Evolutionary conservation across 2,113 vertebrate species (phyloP).

Genomic region (Hymenochirus boettgeri): DNA sequence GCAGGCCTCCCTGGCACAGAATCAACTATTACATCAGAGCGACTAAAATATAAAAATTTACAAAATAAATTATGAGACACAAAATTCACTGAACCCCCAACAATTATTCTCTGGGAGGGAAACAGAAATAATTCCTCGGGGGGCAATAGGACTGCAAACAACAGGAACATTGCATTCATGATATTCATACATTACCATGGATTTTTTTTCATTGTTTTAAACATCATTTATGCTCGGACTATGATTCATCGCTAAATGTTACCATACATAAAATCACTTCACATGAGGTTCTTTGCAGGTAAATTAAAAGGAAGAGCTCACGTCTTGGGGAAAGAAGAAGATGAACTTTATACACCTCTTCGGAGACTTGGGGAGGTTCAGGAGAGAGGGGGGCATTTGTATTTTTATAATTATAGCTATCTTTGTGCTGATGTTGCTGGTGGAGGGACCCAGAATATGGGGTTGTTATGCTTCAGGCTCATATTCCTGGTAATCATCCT

Average conservation of each 20-base stretch:
- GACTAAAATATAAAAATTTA: background rate
- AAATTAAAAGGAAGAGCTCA: slow-evolving; percentile 67
- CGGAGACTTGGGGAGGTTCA: slow-evolving; percentile 45
- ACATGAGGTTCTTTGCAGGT: slow-evolving; percentile 56
- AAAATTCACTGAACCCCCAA: slow-evolving; percentile 60
- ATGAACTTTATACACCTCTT: slow-evolving; percentile 44
- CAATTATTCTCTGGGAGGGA: slow-evolving; percentile 88
- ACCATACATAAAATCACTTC: slow-evolving; percentile 55
- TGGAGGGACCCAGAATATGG: slow-evolving; percentile 58
- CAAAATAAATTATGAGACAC: slow-evolving; percentile 21
- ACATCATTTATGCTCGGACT: slow-evolving; percentile 53
- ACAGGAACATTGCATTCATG: slow-evolving; percentile 24
- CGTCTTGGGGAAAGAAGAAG: slow-evolving; percentile 50
- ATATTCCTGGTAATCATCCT: slow-evolving; percentile 94
- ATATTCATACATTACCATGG: slow-evolving; percentile 36
- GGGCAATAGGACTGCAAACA: slow-evolving; percentile 63
- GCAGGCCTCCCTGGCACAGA: slow-evolving; percentile 20
- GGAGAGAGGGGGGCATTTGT: slow-evolving; percentile 60
- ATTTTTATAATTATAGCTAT: slow-evolving; percentile 51
- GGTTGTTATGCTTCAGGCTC: slow-evolving; percentile 91
- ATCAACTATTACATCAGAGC: slow-evolving; percentile 13
- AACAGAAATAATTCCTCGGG: slow-evolving; percentile 57
- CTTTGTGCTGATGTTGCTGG: slow-evolving; percentile 93
- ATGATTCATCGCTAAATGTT: slow-evolving; percentile 53
- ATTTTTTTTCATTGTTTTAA: slow-evolving; percentile 20